These are phyloP conservation scores for Anomalospiza imberbis DNA, from an alignment of 2,797 vertebrate genomes.

Conservation along the genomic window DNA sequence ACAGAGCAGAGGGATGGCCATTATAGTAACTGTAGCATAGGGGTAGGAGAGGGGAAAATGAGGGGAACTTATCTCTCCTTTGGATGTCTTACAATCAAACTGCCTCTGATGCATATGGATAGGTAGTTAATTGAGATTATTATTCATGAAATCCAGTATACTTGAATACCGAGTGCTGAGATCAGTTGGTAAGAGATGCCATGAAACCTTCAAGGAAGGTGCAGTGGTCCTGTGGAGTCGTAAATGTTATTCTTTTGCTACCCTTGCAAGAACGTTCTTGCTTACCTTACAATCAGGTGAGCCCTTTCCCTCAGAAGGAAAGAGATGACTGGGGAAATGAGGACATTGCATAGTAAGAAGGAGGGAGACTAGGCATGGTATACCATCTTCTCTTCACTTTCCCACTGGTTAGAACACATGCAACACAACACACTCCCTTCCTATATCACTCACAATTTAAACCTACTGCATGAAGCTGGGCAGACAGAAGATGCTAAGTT, in stretches of 20 bases:
- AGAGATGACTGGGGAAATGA: neutral
- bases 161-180: neutral
- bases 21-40: neutral
- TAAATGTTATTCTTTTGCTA: neutral
- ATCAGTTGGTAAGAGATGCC: neutral
- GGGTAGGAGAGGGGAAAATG: neutral
- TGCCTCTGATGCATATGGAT: neutral
- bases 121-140: neutral
- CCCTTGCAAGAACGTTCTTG: rapidly evolving
- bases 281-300: neutral
- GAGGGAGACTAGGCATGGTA: neutral
- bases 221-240: neutral
- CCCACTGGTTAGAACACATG: neutral
- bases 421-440: neutral
- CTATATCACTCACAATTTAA: neutral
- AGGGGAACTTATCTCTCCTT: neutral
- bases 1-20: neutral
- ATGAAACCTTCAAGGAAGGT: neutral
- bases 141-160: neutral
- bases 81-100: neutral
- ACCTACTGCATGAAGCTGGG: neutral
- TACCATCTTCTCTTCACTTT: neutral
- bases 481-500: neutral
- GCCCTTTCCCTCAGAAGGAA: neutral
- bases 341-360: neutral